These are phyloP conservation scores for Calyptommatus sinebrachiatus DNA, from an alignment of 2,113 vertebrate genomes.

Conservation along the genomic window DNA sequence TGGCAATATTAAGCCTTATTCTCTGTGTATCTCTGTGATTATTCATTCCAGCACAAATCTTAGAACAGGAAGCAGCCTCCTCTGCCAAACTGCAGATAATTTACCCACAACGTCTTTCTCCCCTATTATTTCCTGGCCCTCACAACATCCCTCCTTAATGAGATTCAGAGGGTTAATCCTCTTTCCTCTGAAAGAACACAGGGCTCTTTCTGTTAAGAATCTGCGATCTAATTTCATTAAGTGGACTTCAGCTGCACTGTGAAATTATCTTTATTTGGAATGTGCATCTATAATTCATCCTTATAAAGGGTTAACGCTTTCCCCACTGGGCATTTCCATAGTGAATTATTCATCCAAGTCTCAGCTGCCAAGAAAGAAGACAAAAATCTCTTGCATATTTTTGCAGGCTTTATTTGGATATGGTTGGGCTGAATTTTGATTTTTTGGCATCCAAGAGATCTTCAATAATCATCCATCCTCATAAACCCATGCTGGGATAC, in stretches of 20 bases:
- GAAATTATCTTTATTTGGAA: conserved; percentile 21
- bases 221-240: conserved; percentile 18
- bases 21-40: background rate
- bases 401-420: background rate
- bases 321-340: conserved; percentile 1
- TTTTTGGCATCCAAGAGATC: conserved; percentile 23
- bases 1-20: background rate
- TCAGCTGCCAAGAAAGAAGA: conserved; percentile 8
- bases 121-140: conserved; percentile 11
- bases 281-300: conserved; percentile 23
- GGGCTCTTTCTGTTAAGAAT: background rate
- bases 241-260: background rate
- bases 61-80: background rate
- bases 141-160: background rate
- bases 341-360: conserved; percentile 32
- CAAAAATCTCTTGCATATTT: conserved; percentile 23
- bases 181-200: background rate
- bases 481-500: background rate
- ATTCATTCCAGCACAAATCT: background rate
- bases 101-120: background rate
- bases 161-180: conserved; percentile 8
- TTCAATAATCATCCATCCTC: background rate
- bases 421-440: conserved; percentile 16
- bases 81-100: conserved; percentile 20
- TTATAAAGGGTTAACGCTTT: conserved; percentile 28